Evolutionary conservation across 2,113 vertebrate genomes (phyloP), one percentile per base, ranked within the genome.

Genomic region (Setophaga kirtlandii): DNA sequence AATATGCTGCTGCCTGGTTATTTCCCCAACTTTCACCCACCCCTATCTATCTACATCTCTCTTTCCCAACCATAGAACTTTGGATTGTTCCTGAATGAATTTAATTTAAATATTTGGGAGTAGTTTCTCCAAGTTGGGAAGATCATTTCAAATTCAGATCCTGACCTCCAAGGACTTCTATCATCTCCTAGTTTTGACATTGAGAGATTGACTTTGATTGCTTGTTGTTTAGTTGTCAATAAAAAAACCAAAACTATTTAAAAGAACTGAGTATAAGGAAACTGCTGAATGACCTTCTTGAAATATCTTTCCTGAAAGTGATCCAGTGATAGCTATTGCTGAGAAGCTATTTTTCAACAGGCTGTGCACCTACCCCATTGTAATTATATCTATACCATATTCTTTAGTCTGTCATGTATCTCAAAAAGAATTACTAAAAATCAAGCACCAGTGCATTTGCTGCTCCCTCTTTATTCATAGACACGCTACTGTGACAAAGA

Each of bases 361-460:
- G 60, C 41, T 89, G 21, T 37, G 80, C 65, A 94, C 37, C 44
- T 95, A 84, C 6, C 53, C 62, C 20, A 64, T 73, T 76, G 68
- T 67, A 89, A 89, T 94, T 95, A 76, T 53, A 84, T 44, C 64
- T 94, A 83, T 90, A 70, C 46, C n/a, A 11, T 78, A 75, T 63
- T 94, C 87, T 89, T 89, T 82, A 87, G 77, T 65, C 65, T 96
- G 91, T 91, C 93, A 82, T 37, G 28, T 89, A 92, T 52, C 42
- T 94, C 94, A 94, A 75, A 91, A 93, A 88, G 42, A 0, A 0
- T 81, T 83, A 70, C 79, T 85, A 90, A 96, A 93, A 95, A 76
- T 68, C 74, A 94, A 96, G 58, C 44, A 55, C 25, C 86, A 30
- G 20, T 71, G 60, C 89, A 82, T 87, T 95, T 96, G 33, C 83